Evolutionary conservation across 2,888 invertebrate genomes (phyloP).

Genomic region (Dendrolimus houi): DNA sequence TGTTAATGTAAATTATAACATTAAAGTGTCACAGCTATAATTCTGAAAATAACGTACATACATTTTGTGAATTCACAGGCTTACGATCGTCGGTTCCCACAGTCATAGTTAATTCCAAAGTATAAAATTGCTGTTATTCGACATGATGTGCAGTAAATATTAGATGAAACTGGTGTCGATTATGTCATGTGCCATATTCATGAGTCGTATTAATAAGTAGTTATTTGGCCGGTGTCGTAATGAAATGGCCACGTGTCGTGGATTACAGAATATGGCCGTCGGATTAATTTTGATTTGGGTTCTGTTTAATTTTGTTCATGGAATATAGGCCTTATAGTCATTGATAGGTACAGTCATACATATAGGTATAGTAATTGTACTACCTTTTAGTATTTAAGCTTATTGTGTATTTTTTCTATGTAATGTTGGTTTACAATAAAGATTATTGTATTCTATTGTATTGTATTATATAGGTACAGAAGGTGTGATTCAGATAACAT

Average conservation of each 20-base stretch:
- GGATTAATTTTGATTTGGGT: background rate
- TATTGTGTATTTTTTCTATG: too few relatives aligned
- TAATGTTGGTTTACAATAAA: too few relatives aligned
- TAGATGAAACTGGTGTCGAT: slow-evolving; percentile 61
- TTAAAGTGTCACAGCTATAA: slow-evolving; percentile 14
- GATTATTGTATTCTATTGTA: too few relatives aligned
- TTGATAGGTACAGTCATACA: too few relatives aligned
- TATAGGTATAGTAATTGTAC: too few relatives aligned
- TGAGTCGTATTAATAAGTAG: slow-evolving; percentile 56
- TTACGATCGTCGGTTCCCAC: slow-evolving; percentile 37
- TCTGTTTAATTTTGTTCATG: background rate
- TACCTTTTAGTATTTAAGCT: too few relatives aligned
- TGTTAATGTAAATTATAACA: background rate
- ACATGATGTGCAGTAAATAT: slow-evolving; percentile 63
- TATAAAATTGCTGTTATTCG: slow-evolving; percentile 56
- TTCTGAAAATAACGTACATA: slow-evolving; percentile 32
- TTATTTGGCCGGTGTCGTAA: slow-evolving; percentile 60
- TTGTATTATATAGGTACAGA: too few relatives aligned
- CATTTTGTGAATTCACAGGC: slow-evolving; percentile 31
- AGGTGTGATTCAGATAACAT: too few relatives aligned
- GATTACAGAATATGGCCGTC: slow-evolving; percentile 44
- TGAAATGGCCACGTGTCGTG: slow-evolving; percentile 63
- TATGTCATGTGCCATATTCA: slow-evolving; percentile 42
- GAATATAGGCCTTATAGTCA: background rate
- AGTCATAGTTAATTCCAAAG: slow-evolving; percentile 38